These are phyloP conservation scores for Sussaba pulchella DNA, from an alignment of 2,888 invertebrate genomes.

Conservation along the genomic window DNA sequence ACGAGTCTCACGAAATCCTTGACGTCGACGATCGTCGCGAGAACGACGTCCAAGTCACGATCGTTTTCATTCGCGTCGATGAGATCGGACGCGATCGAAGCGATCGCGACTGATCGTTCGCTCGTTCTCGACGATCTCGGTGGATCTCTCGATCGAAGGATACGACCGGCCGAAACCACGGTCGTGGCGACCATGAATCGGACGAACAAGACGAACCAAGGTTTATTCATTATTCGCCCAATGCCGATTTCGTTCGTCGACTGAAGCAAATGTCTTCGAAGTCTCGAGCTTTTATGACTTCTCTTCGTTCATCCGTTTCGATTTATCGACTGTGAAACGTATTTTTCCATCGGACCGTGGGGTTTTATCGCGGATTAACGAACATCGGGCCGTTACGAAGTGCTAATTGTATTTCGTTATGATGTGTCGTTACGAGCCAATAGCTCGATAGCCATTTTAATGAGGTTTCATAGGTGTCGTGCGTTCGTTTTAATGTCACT, in stretches of 20 bases:
- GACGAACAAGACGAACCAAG: conserved; percentile 19
- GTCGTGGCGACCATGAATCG: conserved; percentile 8
- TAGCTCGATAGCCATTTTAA: conserved; percentile 26
- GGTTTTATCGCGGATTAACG: conserved; percentile 28
- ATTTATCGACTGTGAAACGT: no score
- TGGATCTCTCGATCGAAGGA: neutral
- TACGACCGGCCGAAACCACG: neutral
- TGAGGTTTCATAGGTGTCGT: conserved; percentile 25
- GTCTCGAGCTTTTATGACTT: conserved; percentile 43
- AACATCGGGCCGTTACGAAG: conserved; percentile 19
- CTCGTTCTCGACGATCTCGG: neutral
- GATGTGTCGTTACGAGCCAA: conserved; percentile 57
- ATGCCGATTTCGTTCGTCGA: conserved; percentile 10
- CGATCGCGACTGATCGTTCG: neutral
- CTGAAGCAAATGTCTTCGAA: conserved; percentile 40
- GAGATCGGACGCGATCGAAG: neutral
- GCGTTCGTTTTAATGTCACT: conserved; percentile 7
- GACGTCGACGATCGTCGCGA: conserved; percentile 25
- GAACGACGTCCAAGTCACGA: conserved; percentile 4
- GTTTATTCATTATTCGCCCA: conserved; percentile 41
- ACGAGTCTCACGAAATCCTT: conserved; percentile 20
- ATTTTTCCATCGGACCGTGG: conserved; percentile 16
- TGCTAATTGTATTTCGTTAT: conserved; percentile 59
- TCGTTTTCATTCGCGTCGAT: neutral
- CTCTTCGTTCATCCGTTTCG: conserved; percentile 5